Conservation (phyloP, 2,113 vertebrate species). For the Clupea harengus region DNA sequence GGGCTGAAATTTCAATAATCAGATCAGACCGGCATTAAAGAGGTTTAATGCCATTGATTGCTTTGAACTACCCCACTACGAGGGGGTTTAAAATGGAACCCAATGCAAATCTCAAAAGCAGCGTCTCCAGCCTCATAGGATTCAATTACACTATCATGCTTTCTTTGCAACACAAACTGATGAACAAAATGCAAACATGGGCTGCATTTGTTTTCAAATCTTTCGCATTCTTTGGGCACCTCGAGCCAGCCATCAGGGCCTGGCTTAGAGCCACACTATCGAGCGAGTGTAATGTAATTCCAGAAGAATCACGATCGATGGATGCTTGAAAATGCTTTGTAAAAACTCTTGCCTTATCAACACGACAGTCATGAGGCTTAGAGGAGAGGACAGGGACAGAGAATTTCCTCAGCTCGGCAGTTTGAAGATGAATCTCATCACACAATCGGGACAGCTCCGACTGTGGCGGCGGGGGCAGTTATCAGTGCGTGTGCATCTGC, state of each 20-base stretch:
- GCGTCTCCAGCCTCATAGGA: not conserved
- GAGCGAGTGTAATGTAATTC: slow-evolving; percentile 59
- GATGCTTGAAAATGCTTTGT: slow-evolving; percentile 47
- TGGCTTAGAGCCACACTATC: slow-evolving; percentile 50
- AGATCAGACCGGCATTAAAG: slow-evolving; percentile 61
- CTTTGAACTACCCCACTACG: slow-evolving; percentile 48
- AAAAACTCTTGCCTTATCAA: slow-evolving; percentile 50
- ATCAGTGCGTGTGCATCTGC: not conserved
- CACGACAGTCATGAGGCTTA: slow-evolving; percentile 33
- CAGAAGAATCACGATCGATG: slow-evolving; percentile 56
- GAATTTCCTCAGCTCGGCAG: slow-evolving; percentile 36
- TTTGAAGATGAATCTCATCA: slow-evolving; percentile 19
- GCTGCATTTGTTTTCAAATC: slow-evolving; percentile 36
- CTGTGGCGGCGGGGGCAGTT: not conserved
- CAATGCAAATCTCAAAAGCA: not conserved
- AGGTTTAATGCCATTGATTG: slow-evolving; percentile 65
- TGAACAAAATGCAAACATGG: slow-evolving; percentile 20
- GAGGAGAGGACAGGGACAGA: slow-evolving; percentile 58
- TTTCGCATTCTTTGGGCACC: slow-evolving; percentile 45
- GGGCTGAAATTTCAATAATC: slow-evolving; percentile 67
- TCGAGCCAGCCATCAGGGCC: slow-evolving; percentile 36
- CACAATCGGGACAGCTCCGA: slow-evolving; percentile 29
- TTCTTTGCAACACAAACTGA: not conserved
- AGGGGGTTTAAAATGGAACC: slow-evolving; percentile 37
- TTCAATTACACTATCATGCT: not conserved